Evolutionary conservation across 2,113 vertebrate species (phyloP), one percentile per base, ranked within the genome.

Genomic region (Syrrhaptes paradoxus): DNA sequence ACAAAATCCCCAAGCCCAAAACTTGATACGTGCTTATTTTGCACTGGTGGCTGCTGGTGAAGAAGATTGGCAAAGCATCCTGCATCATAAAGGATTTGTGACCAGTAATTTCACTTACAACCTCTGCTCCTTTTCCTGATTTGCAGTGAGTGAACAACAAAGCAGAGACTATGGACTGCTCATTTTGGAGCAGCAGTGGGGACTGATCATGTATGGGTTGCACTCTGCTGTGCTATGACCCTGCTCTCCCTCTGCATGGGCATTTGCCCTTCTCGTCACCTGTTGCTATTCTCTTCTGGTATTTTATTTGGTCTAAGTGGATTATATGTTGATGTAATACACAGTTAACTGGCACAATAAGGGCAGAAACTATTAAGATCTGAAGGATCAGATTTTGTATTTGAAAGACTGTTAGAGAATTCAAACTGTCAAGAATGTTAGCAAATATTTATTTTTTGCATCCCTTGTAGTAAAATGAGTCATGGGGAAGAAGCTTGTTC

Each of bases 181-280:
- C 25, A 17, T 18, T 84, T 43, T 19, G 28, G 24, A 76, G 15
- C 17, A 61, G 38, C 12, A 49, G 9, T 24, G 17, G 22, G 16
- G 4, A 52, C 3, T 7, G 24, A 54, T 28, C 4, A 0, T 12
- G 1, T 29, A 7, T 7, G 6, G 43, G 20, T n/a, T 55, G 9
- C 8, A 10, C 26, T 45, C 16, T 43, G 14, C 34, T 55, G 2
- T 49, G 43, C 41, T 54, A 4, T 18, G 48, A 46, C 14, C 12
- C 26, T 51, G 26, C 26, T 45, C 5, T 49, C 21, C 20, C 17
- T 78, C 54, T 28, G 20, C 17, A 29, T 15, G 18, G 32, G 6
- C 8, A 31, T 31, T 28, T 54, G 19, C 7, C 11, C 10, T 71
- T 85, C 19, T 71, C 34, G 20, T 68, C 28, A 38, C 13, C 7